Percentiles rank a stretch among this genome's conserved stretches.
phyloP scores from a whole-genome alignment of 1,140 invertebrate species.

The Harlomillsia oculata region DNA sequence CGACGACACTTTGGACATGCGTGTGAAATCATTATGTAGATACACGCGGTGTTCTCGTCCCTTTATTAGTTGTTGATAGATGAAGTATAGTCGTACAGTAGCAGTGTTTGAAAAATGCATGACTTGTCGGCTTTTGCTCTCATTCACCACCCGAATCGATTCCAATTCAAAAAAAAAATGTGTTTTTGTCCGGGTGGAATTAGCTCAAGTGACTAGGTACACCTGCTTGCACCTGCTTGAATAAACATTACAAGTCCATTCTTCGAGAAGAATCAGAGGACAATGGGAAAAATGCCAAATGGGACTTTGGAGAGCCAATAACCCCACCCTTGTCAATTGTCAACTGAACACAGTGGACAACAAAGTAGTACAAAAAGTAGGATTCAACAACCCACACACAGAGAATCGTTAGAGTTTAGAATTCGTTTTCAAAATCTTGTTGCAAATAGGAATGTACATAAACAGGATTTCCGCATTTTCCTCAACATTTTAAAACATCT shows the following conservation, averaged over 20 bases:
- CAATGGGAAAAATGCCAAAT: too few species aligned
- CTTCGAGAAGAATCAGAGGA: neutral
- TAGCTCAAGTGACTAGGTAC: slow-evolving; percentile 13
- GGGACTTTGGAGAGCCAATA: too few species aligned
- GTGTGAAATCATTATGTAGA: neutral
- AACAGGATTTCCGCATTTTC: too few species aligned
- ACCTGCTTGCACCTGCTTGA: neutral
- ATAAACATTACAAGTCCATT: neutral
- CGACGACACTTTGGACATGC: neutral
- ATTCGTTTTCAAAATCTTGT: too few species aligned
- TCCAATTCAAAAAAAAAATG: slow-evolving; percentile 10
- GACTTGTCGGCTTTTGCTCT: slow-evolving; percentile 15
- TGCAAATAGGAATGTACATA: too few species aligned
- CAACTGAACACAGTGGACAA: too few species aligned
- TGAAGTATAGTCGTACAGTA: slow-evolving; percentile 16
- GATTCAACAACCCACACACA: too few species aligned
- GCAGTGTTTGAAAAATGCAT: slow-evolving; percentile 27
- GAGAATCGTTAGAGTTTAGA: too few species aligned
- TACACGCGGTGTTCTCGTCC: too few species aligned
- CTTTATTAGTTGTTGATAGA: slow-evolving; percentile 24
- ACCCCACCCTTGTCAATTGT: too few species aligned
- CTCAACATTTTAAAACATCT: too few species aligned
- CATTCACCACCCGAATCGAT: slow-evolving; percentile 17
- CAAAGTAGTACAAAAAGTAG: too few species aligned
- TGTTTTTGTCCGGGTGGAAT: slow-evolving; percentile 19